Conservation (phyloP, 2,797 vertebrate species). For the Enteromius afrohamiltoni region DNA sequence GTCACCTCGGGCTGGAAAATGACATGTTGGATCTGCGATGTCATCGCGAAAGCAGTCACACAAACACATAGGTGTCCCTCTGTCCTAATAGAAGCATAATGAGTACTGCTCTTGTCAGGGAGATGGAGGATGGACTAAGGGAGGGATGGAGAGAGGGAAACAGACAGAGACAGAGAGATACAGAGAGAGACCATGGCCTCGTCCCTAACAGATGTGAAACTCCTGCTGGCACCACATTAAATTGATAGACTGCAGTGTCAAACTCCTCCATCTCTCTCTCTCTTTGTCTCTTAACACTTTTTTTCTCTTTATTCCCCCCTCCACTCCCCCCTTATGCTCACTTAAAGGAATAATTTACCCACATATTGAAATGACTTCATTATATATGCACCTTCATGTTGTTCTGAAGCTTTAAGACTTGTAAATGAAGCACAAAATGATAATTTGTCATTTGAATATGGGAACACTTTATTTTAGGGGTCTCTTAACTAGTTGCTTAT, state of each 20-base stretch:
- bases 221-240: slow-evolving; percentile 59
- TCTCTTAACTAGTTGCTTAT: no score
- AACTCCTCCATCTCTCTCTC: slow-evolving; percentile 39
- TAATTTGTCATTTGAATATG: neutral
- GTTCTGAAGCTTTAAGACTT: neutral
- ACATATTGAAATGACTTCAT: neutral
- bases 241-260: slow-evolving; percentile 58
- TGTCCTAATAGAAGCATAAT: slow-evolving; percentile 42
- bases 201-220: slow-evolving; percentile 57
- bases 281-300: slow-evolving; percentile 17
- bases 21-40: slow-evolving; percentile 35
- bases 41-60: slow-evolving; percentile 11
- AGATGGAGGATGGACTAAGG: neutral
- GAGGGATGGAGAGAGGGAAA: slow-evolving; percentile 28
- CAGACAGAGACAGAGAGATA: slow-evolving; percentile 29
- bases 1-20: slow-evolving; percentile 42
- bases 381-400: neutral
- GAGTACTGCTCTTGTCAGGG: slow-evolving; percentile 20
- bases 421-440: neutral
- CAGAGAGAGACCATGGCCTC: slow-evolving; percentile 44
- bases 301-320: neutral
- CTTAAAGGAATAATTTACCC: neutral
- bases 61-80: slow-evolving; percentile 18
- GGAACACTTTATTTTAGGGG: no score
- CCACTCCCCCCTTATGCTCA: neutral